Evolutionary conservation across 2,113 vertebrate species (phyloP), one percentile per base, ranked within the genome.

Genomic region (Malurus melanocephalus): DNA sequence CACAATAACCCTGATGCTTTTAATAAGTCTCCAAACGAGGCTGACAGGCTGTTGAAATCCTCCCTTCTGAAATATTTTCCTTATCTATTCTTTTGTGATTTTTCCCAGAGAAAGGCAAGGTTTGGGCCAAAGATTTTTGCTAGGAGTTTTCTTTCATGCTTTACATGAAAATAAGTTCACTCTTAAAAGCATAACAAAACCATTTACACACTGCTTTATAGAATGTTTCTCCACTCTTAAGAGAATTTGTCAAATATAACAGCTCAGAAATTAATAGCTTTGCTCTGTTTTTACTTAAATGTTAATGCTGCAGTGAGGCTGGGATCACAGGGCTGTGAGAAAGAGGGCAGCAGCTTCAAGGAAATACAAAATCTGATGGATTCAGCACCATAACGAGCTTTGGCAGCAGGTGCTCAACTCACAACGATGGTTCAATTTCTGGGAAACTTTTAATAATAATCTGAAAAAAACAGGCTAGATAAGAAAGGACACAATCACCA

Each of bases 311-410:
- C 33, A 53, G 13, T 27, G 76, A 91, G 60, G 32, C 15, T 85
- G 55, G 48, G 55, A 88, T 62, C 72, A 67, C 40, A 64, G 35
- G 77, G 52, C 21, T 78, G 65, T 48, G 48, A 83, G 80, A 69
- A 91, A 89, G 72, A 65, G 83, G 83, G 83, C 80, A 92, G 83
- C 28, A 86, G 49, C 49, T 77, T 80, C 80, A 86, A 88, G 66
- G 77, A 77, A 74, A 87, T 7, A 55, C 10, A 72, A 53, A 49
- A 3, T n/a, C 17, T 64, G 51, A 56, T 7, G 62, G 48, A 67
- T 60, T 60, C 49, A 68, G n/a, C 26, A 43, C 30, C 22, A 40
- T 26, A 69, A 80, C 80, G 56, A 83, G 43, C 15, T 93, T 71
- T 88, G 43, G 48, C 48, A 80, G 61, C 40, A 87, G 73, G 35